Evolutionary conservation across 2,113 vertebrate species (phyloP), one percentile per base, ranked within the genome.

Genomic region (Phasianus colchicus): DNA sequence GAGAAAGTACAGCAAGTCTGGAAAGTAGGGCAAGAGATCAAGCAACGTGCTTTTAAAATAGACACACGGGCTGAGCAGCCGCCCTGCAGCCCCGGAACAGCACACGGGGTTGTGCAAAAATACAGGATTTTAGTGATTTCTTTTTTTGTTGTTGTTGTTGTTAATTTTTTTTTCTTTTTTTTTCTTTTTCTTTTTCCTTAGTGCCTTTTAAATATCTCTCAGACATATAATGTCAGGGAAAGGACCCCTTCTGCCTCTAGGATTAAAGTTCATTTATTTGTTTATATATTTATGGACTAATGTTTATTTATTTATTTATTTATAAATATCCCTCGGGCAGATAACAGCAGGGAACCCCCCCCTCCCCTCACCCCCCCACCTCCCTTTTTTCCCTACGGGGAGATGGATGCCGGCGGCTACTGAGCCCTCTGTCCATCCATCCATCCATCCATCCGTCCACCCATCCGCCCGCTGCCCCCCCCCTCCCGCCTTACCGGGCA

Each of bases 21-120:
- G 90, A 91, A 96, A 94, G 95, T 94, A 96, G 96, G 92, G 96
- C 96, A 86, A 92, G 92, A 83, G 86, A 93, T 94, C 90, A 91
- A 88, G 29, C 96, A 88, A 83, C 38, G 75, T 73, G 88, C 87
- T 90, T 91, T 91, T 86, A 91, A 92, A 89, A 95, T 80, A 91
- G 96, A 86, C 91, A 80, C 91, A 91, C 70, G 83, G 69, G 86
- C 90, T 54, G 80, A 77, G 79, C 87, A 89, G 80, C 86, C 90
- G 83, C 92, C 36, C 36, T 27, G 25, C 61, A 64, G 61, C 61
- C 16, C 36, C 5, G 5, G 27, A 29, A 17, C 25, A 18, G 61
- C 61, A 63, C 61, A 25, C 34, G 7, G 60, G 61, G 36, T 10
- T 25, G 24, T 18, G 61, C 25, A 14, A 40, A 18, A 40, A 27